These are phyloP conservation scores for Silurus asotus DNA, from an alignment of 2,113 vertebrate species.

Conservation along the genomic window DNA sequence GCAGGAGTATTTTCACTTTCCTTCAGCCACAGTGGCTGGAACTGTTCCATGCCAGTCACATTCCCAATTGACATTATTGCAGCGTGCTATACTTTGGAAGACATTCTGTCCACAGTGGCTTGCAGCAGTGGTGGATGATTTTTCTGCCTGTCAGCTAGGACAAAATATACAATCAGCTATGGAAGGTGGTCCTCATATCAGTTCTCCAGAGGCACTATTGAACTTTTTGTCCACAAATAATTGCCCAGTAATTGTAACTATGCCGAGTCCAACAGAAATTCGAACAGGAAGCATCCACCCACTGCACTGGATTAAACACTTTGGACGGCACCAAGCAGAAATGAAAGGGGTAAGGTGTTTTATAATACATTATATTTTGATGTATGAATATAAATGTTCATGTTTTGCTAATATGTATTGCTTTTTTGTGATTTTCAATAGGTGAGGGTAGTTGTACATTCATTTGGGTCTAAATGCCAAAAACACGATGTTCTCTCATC, in stretches of 20 bases:
- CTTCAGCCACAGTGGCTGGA: constrained; percentile 71
- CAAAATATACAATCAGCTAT: constrained; percentile 28
- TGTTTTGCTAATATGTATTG: neutral
- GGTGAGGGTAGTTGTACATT: constrained; percentile 63
- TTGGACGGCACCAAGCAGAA: constrained; percentile 58
- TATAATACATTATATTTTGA: neutral
- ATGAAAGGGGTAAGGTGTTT: constrained; percentile 57
- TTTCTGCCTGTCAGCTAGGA: constrained; percentile 70
- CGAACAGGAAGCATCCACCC: constrained; percentile 63
- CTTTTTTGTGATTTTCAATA: constrained; percentile 34
- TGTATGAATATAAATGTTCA: neutral
- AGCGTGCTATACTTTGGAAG: constrained; percentile 82
- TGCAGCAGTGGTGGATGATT: constrained; percentile 60
- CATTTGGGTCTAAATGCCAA: constrained; percentile 54
- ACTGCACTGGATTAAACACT: constrained; percentile 67
- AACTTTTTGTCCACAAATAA: constrained; percentile 53
- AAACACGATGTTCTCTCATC: constrained; percentile 50
- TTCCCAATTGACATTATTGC: constrained; percentile 73
- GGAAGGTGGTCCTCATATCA: constrained; percentile 41
- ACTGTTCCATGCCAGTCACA: constrained; percentile 68
- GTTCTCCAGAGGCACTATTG: constrained; percentile 53
- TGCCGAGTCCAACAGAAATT: constrained; percentile 56
- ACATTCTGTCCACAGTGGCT: constrained; percentile 71
- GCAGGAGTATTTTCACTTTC: constrained; percentile 76
- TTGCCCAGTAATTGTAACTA: constrained; percentile 71